These are phyloP conservation scores for Drosophila falleni DNA, from an alignment of 2,888 invertebrate genomes.

Conservation along the genomic window DNA sequence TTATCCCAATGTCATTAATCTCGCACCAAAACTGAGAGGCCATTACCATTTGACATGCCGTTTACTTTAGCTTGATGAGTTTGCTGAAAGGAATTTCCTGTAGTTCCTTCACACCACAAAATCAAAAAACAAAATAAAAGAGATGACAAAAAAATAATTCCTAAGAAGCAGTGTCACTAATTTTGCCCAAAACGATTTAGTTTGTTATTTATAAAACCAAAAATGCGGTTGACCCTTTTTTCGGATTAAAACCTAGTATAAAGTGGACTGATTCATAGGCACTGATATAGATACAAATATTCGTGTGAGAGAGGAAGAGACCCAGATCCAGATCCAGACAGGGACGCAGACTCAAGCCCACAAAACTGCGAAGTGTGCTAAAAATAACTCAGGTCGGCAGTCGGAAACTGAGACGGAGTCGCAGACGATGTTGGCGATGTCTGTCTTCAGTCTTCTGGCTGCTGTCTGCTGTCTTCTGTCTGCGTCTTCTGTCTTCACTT, in stretches of 20 bases:
- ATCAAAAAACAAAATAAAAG: background rate
- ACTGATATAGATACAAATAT: background rate
- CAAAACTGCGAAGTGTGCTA: slow-evolving; percentile 41
- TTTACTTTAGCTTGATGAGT: slow-evolving; percentile 71
- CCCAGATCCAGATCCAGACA: slow-evolving; percentile 17
- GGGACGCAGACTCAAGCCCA: slow-evolving; percentile 10
- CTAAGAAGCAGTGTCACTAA: slow-evolving; percentile 48
- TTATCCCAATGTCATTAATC: slow-evolving; percentile 72
- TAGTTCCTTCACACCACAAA: slow-evolving; percentile 29
- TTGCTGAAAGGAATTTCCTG: slow-evolving; percentile 78
- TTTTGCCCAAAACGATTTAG: slow-evolving; percentile 27
- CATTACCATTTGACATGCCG: slow-evolving; percentile 38
- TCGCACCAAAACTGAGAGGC: slow-evolving; percentile 57
- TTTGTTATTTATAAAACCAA: slow-evolving; percentile 62
- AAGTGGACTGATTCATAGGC: background rate
- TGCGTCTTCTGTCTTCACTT: slow-evolving; percentile 31
- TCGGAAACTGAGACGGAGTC: too few species aligned
- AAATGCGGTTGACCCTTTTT: slow-evolving; percentile 67
- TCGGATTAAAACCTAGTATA: slow-evolving; percentile 6
- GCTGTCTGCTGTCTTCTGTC: slow-evolving; percentile 10
- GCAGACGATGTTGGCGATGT: slow-evolving; percentile 6
- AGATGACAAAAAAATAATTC: slow-evolving; percentile 45
- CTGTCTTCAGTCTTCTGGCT: slow-evolving; percentile 28
- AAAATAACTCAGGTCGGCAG: slow-evolving; percentile 54
- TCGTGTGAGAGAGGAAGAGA: slow-evolving; percentile 17